Conservation (phyloP, 2,888 invertebrate genomes). For the Trilocha varians region DNA sequence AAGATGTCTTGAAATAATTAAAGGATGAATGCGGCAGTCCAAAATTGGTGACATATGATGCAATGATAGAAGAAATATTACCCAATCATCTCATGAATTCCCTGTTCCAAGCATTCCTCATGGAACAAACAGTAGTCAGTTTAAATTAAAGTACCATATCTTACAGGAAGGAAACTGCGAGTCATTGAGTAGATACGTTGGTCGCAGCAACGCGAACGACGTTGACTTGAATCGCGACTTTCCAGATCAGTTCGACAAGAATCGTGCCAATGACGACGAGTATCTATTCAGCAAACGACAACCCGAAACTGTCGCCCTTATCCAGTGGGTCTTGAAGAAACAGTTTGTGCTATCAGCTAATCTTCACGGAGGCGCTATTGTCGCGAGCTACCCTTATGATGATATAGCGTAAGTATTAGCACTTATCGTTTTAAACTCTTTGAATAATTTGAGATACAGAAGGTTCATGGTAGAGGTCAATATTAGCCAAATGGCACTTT, state of each 20-base stretch:
- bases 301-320: constrained; percentile 90
- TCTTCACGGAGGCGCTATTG: constrained; percentile 96
- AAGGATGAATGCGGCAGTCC: too few relatives aligned
- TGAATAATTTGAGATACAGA: too few relatives aligned
- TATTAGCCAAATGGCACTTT: too few relatives aligned
- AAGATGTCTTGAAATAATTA: too few relatives aligned
- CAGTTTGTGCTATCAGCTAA: constrained; percentile 96
- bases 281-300: constrained; percentile 77
- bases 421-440: too few relatives aligned
- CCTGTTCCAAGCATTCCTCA: too few relatives aligned
- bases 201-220: constrained; percentile 86
- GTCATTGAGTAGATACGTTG: constrained; percentile 76
- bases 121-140: too few relatives aligned
- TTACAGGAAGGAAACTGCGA: constrained; percentile 85
- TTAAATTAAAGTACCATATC: too few relatives aligned
- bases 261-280: constrained; percentile 43
- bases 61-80: too few relatives aligned
- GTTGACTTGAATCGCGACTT: constrained; percentile 94
- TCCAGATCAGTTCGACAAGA: constrained; percentile 86
- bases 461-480: too few relatives aligned
- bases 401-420: constrained; percentile 80
- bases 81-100: too few relatives aligned
- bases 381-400: constrained; percentile 98
- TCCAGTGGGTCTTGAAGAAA: constrained; percentile 88
- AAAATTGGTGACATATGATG: too few relatives aligned